Evolutionary conservation across 2,113 vertebrate species (phyloP).

Genomic region (Eublepharis macularius): DNA sequence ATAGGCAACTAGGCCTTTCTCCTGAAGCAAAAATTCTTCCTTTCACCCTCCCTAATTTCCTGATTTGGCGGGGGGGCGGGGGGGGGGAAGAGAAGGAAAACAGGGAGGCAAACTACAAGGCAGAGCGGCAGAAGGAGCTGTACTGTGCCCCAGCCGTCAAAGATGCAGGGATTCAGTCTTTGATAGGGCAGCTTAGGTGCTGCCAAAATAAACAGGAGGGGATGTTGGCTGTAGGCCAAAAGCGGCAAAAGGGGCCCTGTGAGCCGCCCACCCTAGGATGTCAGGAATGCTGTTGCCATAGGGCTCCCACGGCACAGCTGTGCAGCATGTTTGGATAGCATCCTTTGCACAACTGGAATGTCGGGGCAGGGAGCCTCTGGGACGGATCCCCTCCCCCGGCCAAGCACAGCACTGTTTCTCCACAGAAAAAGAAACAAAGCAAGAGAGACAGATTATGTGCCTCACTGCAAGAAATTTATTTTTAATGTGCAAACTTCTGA

Average conservation of each 20-base stretch:
- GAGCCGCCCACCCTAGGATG: not conserved
- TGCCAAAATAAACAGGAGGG: slow-evolving; percentile 20
- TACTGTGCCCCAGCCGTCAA: no score
- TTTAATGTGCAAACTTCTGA: no score
- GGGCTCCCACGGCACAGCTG: not conserved
- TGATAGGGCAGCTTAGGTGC: not conserved
- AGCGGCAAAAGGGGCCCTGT: not conserved
- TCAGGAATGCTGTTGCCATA: not conserved
- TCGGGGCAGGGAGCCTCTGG: not conserved
- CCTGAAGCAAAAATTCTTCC: no score
- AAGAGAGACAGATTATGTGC: not conserved
- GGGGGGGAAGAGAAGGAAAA: not conserved
- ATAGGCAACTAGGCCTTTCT: no score
- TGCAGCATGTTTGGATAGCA: not conserved
- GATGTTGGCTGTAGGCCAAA: not conserved
- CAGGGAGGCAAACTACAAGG: not conserved
- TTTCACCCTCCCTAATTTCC: no score
- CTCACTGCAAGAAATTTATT: no score
- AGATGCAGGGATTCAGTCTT: not conserved
- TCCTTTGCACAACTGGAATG: not conserved
- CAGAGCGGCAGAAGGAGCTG: no score
- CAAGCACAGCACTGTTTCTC: no score
- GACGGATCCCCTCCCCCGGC: not conserved
- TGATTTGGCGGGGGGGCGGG: no score
- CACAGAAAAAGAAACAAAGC: not conserved